A percentile compares a stretch with the other conserved stretches of the same genome.
These are phyloP conservation scores for Haliaeetus leucogaster DNA, from an alignment of 2,113 vertebrate species.

Conservation along the genomic window DNA sequence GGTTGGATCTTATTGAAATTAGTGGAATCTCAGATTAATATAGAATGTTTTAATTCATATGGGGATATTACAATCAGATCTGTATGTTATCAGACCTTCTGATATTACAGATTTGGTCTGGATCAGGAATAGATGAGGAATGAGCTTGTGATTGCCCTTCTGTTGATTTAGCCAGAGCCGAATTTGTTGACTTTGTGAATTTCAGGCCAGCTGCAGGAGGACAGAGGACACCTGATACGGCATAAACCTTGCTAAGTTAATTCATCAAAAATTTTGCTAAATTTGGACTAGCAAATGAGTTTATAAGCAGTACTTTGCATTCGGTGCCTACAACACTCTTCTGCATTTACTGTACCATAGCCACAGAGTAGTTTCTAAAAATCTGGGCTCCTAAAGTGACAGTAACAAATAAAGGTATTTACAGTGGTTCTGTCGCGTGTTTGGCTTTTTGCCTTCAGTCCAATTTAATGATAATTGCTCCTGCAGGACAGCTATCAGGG, in stretches of 20 bases:
- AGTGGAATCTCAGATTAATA: not conserved
- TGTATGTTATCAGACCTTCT: not conserved
- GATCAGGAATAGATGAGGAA: not conserved
- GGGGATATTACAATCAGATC: not conserved
- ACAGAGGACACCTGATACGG: not conserved
- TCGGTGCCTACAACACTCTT: not conserved
- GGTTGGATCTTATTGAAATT: not conserved
- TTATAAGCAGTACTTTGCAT: not conserved
- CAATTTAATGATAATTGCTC: not conserved
- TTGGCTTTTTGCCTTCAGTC: not conserved
- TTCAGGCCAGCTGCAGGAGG: not conserved
- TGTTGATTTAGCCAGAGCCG: not conserved
- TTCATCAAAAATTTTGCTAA: not conserved
- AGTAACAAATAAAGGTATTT: not conserved
- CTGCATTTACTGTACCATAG: not conserved
- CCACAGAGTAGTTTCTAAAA: not conserved
- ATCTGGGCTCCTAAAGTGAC: not conserved
- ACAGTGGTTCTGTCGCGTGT: not conserved
- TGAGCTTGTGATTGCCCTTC: not conserved
- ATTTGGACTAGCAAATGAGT: not conserved
- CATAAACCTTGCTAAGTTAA: not conserved
- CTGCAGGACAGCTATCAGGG: not conserved
- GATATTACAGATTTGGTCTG: not conserved
- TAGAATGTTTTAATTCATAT: not conserved
- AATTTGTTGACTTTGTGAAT: not conserved